Percentiles rank a stretch among this genome's conserved stretches.
Evolutionary conservation across 2,888 invertebrate species (phyloP).

Genomic region (Pteria penguin): DNA sequence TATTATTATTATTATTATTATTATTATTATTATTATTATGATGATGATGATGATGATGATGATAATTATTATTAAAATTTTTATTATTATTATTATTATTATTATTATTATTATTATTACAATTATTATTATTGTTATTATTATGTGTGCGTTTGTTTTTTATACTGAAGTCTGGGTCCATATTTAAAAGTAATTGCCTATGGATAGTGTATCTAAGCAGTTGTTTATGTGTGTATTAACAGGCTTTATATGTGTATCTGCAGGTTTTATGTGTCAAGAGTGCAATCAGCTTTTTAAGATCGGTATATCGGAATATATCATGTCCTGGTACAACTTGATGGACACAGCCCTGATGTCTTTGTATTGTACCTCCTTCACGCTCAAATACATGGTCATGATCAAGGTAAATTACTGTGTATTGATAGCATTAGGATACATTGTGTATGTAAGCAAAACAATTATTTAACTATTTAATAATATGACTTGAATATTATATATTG

Average conservation of each 20-base stretch:
- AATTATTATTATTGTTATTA: background rate
- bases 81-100: background rate
- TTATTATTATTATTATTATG: too few species aligned
- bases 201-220: background rate
- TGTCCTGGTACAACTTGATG: conserved; percentile 70
- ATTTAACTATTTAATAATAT: too few species aligned
- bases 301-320: conserved; percentile 61
- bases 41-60: too few species aligned
- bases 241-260: background rate
- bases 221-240: background rate
- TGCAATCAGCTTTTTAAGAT: conserved; percentile 67
- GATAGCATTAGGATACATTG: too few species aligned
- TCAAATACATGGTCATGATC: conserved; percentile 68
- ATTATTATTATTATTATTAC: background rate
- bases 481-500: too few species aligned
- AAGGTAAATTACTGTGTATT: too few species aligned
- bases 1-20: too few species aligned
- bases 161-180: background rate
- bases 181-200: background rate
- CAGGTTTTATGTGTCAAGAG: conserved; percentile 73
- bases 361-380: conserved; percentile 70
- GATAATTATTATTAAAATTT: background rate
- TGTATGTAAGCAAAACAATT: too few species aligned
- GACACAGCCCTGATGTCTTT: conserved; percentile 66
- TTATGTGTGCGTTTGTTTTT: background rate